Base-by-base conservation (phyloP, 2,797 vertebrate species). In the Chiropotes sagulatus region DNA sequence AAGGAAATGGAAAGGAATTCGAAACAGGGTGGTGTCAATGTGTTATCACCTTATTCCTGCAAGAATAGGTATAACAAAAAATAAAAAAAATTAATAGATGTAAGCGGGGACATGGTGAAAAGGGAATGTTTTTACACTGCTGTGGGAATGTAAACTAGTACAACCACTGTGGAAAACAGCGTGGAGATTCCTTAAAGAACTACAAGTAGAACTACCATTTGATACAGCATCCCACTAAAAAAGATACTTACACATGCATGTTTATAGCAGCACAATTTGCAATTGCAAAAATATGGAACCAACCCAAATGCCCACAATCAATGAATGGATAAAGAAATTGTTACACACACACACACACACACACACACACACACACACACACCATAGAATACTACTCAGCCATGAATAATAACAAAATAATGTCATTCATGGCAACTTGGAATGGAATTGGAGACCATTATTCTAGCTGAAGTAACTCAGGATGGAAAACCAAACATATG, bases 1-100 rank as follows among this genome's bases (percentile, higher is more conserved):
- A 52, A 88, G 48, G 48, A 95, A 94, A 76, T 46, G 58, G 52
- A 82, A 90, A 36, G 44, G 52, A 93, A 58, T 41, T 57, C 73
- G 88, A 81, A 82, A 41, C 80, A 82, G 22, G 2, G 8, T 44
- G 8, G 36, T 41, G 3, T 28, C 30, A n/a, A 17, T 67, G 61
- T 33, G 15, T n/a, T n/a, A 67, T 17, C 33, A 67, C 4, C 64
- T 67, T 67, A n/a, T 67, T 67, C 33, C 64, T 67, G 33, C 15
- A 67, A 67, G 15, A 67, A 67, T 67, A 19, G 17, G 15, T 33
- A 67, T 67, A n/a, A 67, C 19, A 17, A n/a, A n/a, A n/a, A 67
- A 67, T n/a, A n/a, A 4, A 67, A 67, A 67, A 67, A 28, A 58
- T 28, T 58, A 58, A 58, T 19, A 67, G 64, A n/a, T n/a, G 64